phyloP scores from a whole-genome alignment of 2,113 vertebrate species.

The Sorex fumeus region DNA sequence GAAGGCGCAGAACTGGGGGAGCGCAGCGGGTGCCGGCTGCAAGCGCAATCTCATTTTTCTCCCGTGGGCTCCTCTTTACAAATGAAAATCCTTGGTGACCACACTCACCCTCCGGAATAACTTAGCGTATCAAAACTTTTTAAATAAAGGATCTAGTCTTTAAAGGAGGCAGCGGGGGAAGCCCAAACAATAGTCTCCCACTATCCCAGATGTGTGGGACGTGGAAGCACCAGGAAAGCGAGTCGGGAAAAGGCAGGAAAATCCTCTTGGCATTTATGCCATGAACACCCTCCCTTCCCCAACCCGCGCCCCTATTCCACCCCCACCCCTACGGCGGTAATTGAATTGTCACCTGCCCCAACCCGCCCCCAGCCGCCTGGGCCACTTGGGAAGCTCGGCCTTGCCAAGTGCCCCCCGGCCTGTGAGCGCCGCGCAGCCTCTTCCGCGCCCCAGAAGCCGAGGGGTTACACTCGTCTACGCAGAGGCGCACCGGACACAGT shows the following conservation, averaged over 20 bases:
- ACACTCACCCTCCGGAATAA: constrained; percentile 66
- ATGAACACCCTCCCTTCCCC: constrained; percentile 41
- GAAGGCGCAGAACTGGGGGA: background rate
- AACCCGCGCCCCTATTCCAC: background rate
- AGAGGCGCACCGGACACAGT: constrained; percentile 76
- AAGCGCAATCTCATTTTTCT: constrained; percentile 15
- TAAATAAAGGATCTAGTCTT: constrained; percentile 39
- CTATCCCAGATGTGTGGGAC: background rate
- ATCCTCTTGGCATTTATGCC: constrained; percentile 60
- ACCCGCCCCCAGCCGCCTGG: constrained; percentile 54
- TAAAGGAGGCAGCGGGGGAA: background rate
- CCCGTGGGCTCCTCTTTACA: constrained; percentile 7
- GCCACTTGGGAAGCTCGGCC: constrained; percentile 76
- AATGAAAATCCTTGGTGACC: constrained; percentile 21
- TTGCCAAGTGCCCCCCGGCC: constrained; percentile 72
- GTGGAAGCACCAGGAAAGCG: constrained; percentile 13
- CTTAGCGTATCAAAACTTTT: constrained; percentile 15
- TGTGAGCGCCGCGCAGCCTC: constrained; percentile 33
- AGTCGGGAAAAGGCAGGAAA: constrained; percentile 33
- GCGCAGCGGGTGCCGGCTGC: background rate
- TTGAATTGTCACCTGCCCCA: constrained; percentile 82
- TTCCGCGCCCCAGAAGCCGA: constrained; percentile 67
- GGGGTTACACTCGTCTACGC: constrained; percentile 69
- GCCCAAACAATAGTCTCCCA: background rate
- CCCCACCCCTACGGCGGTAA: constrained; percentile 62